Evolutionary conservation across 2,113 vertebrate species (phyloP), one percentile per base, ranked within the genome.

Genomic region (Oryzias woworae): DNA sequence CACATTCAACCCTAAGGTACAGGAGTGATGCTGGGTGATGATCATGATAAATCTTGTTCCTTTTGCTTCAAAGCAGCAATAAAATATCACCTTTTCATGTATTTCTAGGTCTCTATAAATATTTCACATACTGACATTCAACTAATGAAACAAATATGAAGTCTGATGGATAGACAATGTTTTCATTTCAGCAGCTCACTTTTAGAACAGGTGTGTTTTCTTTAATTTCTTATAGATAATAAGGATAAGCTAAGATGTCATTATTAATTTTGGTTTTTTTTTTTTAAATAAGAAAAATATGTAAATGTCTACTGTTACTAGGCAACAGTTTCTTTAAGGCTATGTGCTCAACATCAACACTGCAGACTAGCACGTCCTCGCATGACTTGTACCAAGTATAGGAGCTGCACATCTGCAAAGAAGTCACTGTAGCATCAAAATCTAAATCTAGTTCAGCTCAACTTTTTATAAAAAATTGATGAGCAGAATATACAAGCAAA

Each of bases 1-100:
- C 46, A 66, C 41, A 31, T 46, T 61, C 10, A 23, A 45, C 42
- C 20, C 55, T 26, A 14, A 58, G 23, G 51, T 42, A 31, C 44
- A 14, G 20, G 5, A 55, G 18, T 61, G n/a, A 62, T 67, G 48
- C 26, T 67, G 36, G 36, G 2, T 10, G 10, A 62, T 64, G 24
- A 55, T 54, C 58, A 58, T 43, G 41, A 75, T 61, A 31, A 73
- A 59, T 60, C 47, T 49, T 44, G 31, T 28, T 47, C 23, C 54
- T 6, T 2, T 15, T 48, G n/a, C n/a, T 58, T 49, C 58, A 53
- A 50, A 26, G 24, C 23, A 8, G 4, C 59, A 47, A 41, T 58
- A n/a, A 61, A 49, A 49, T 44, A 15, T 20, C 8, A 18, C 26
- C 45, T 15, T 52, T 51, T 51, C 42, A 54, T 46, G 17, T 0